A percentile compares a stretch with the other conserved stretches of the same genome.
phyloP scores from a whole-genome alignment of 2,797 vertebrate genomes.

The Poecilia velifera region DNA sequence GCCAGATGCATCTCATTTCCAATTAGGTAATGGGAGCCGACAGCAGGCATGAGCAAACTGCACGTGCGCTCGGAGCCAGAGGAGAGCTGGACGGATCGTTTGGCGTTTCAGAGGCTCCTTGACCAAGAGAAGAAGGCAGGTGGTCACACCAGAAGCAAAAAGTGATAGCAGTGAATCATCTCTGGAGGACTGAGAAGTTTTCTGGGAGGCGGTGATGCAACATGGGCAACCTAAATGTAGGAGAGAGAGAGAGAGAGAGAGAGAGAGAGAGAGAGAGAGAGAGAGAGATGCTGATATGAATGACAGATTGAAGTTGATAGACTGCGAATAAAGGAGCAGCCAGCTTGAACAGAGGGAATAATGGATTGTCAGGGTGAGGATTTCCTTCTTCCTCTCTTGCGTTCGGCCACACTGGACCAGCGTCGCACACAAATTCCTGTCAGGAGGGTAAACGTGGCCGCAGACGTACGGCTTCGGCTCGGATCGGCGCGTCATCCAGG shows the following conservation, averaged over 20 bases:
- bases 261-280: neutral
- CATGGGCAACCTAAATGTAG: neutral
- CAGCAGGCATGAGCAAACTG: conserved; percentile 71
- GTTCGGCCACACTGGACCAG: neutral
- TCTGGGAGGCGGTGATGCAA: neutral
- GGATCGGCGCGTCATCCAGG: conserved; percentile 15
- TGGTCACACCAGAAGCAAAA: conserved; percentile 54
- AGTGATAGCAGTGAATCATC: conserved; percentile 27
- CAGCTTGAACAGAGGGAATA: neutral
- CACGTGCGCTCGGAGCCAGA: conserved; percentile 59
- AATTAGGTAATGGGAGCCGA: conserved; percentile 84
- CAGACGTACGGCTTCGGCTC: neutral
- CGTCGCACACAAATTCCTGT: neutral
- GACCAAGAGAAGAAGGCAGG: conserved; percentile 51
- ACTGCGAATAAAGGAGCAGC: neutral
- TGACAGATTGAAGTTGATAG: neutral
- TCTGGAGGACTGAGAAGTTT: conserved; percentile 20
- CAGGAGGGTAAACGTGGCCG: conserved; percentile 16
- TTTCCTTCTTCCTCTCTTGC: conserved; percentile 6
- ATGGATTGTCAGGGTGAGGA: conserved; percentile 11
- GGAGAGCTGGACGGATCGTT: conserved; percentile 44
- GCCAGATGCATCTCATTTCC: conserved; percentile 84
- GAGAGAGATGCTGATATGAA: neutral
- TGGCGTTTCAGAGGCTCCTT: conserved; percentile 57
- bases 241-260: neutral